phyloP scores from a whole-genome alignment of 2,113 vertebrate genomes.

The Athene cunicularia region DNA sequence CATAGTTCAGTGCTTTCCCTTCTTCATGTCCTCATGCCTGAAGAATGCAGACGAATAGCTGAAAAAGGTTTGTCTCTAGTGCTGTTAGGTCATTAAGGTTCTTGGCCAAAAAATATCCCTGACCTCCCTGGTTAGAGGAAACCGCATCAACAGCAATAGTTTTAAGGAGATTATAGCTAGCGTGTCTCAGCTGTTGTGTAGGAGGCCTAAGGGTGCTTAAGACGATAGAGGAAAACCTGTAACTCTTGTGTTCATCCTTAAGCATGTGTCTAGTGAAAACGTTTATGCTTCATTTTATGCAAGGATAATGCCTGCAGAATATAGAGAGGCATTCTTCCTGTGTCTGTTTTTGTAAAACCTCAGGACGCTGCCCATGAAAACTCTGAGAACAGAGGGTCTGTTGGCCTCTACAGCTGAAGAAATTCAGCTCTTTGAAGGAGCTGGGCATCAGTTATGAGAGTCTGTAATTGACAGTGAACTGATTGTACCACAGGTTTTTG shows the following conservation, averaged over 20 bases:
- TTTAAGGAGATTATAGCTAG: neutral
- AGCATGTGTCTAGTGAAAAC: neutral
- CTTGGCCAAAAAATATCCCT: conserved; percentile 31
- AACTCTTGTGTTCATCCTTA: neutral
- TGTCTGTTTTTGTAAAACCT: neutral
- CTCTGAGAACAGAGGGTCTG: neutral
- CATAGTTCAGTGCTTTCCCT: conserved; percentile 46
- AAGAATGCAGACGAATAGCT: conserved; percentile 57
- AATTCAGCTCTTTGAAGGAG: neutral
- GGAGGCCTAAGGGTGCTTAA: neutral
- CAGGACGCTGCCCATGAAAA: neutral
- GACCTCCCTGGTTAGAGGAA: conserved; percentile 34
- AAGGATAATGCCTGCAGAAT: neutral
- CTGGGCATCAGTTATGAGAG: neutral
- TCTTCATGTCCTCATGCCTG: neutral
- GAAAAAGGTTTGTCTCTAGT: conserved; percentile 52
- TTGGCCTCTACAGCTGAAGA: neutral
- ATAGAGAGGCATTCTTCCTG: neutral
- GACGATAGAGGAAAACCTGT: neutral
- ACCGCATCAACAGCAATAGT: neutral
- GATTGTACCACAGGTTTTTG: neutral
- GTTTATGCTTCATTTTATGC: neutral
- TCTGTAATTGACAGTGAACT: neutral
- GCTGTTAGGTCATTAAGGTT: conserved; percentile 17
- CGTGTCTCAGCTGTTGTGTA: neutral